Base-by-base conservation (phyloP, 2,888 invertebrate genomes). In the Rosalia funebris region DNA sequence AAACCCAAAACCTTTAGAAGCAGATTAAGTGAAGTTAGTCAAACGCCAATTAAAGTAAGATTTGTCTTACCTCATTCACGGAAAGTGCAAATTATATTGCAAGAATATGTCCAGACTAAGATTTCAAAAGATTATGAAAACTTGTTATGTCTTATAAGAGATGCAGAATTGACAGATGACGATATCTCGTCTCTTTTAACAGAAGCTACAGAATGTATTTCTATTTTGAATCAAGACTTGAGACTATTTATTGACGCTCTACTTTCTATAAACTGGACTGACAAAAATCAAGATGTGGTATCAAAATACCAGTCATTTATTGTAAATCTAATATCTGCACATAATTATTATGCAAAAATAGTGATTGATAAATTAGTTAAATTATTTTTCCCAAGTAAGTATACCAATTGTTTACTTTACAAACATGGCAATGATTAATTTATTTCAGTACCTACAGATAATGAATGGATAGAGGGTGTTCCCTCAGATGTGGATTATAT, bases 241-340 rank as follows among this genome's bases (percentile, higher is more conserved):
- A 82, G 83, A 63, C 73, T 84, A 44, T 83, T 90, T 67, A 84
- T 89, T 2, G 87, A 89, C 79, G 84, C 85, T 1, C 66, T 90
- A 16, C 78, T 90, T 44, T 82, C 83, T 11, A 70, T 88, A n/a
- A 80, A 82, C 69, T 90, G 90, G 90, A 80, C 81, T 1, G 82
- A 82, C 57, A 79, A 86, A 52, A 80, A 81, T 20, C 57, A 79
- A 14, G 81, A 82, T 42, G 81, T 86, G n/a, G 82, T 87, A 0
- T 73, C 80, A 25, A 84, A 84, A 25, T 91, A 87, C 75, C 85
- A 87, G 73, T 84, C 85, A 41, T 89, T 91, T 73, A 76, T 90
- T 25, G 80, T 88, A 31, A 89, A 90, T 79, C 81, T 91, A 46
- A 82, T 91, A 54, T 87, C 89, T 41, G 88, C 89, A 1, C 90